Conservation (phyloP, 1,140 invertebrate genomes). For the Trichogramma pretiosum region DNA sequence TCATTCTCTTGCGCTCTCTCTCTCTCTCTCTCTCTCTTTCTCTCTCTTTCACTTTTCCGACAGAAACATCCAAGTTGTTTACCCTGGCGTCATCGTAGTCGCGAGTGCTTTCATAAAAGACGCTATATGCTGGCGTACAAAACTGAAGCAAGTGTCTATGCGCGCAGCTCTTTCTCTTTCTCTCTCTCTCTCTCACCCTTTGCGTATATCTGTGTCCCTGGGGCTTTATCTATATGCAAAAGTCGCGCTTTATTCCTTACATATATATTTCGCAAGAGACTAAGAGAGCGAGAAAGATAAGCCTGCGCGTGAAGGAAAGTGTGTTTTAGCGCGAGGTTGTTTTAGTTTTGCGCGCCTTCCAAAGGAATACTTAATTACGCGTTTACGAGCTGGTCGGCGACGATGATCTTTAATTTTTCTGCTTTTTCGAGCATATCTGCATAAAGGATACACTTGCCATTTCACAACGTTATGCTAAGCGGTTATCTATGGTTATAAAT, state of each 20-base stretch:
- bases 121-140: background rate
- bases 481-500: constrained; percentile 9
- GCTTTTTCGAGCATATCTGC: background rate
- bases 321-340: background rate
- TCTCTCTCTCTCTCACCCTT: too few species aligned
- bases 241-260: constrained; percentile 1
- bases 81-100: background rate
- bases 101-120: too few species aligned
- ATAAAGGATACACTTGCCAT: background rate
- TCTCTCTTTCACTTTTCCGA: too few species aligned
- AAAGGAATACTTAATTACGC: constrained; percentile 17
- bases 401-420: background rate
- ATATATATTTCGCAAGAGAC: constrained; percentile 5
- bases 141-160: background rate
- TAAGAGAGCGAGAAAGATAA: constrained; percentile 8
- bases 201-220: background rate
- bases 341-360: background rate
- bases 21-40: too few species aligned
- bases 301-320: background rate
- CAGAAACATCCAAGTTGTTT: background rate
- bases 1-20: background rate
- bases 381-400: constrained; percentile 4
- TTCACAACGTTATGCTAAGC: background rate
- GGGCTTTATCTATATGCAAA: constrained; percentile 15
- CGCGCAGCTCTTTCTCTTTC: background rate